These are phyloP conservation scores for Pica pica DNA, from an alignment of 2,113 vertebrate species.

Conservation along the genomic window DNA sequence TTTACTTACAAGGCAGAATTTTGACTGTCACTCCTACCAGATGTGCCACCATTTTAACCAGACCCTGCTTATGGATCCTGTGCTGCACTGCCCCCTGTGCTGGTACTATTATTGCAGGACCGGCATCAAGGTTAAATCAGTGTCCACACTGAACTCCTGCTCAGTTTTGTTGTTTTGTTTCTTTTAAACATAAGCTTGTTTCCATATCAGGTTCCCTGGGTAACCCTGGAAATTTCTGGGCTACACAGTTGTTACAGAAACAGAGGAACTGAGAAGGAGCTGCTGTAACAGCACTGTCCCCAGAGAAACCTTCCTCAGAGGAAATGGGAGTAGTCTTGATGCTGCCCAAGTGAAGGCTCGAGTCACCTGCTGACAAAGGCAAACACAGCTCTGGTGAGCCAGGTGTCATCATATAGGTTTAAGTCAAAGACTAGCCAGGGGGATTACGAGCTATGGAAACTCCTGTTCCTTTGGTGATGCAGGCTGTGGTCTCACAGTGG, in stretches of 20 bases:
- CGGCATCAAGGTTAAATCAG: neutral
- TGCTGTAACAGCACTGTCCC: neutral
- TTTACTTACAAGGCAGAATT: neutral
- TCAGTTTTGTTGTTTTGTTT: neutral
- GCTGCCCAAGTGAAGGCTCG: neutral
- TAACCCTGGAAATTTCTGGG: neutral
- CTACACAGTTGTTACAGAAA: neutral
- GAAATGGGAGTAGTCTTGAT: neutral
- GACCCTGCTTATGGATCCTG: neutral
- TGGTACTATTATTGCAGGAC: neutral
- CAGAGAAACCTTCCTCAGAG: neutral
- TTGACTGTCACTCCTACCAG: neutral
- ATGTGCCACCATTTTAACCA: neutral
- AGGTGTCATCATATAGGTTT: neutral
- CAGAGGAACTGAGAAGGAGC: neutral
- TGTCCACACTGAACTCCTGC: neutral
- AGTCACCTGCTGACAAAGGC: neutral
- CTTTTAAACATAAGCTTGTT: neutral
- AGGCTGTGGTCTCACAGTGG: neutral
- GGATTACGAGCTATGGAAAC: neutral
- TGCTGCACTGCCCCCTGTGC: neutral
- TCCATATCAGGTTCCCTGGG: neutral
- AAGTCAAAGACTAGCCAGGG: neutral
- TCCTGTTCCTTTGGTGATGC: neutral
- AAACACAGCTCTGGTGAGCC: neutral